Base-by-base conservation (phyloP, 1,140 invertebrate genomes). In the Leptinotarsa lineolata region DNA sequence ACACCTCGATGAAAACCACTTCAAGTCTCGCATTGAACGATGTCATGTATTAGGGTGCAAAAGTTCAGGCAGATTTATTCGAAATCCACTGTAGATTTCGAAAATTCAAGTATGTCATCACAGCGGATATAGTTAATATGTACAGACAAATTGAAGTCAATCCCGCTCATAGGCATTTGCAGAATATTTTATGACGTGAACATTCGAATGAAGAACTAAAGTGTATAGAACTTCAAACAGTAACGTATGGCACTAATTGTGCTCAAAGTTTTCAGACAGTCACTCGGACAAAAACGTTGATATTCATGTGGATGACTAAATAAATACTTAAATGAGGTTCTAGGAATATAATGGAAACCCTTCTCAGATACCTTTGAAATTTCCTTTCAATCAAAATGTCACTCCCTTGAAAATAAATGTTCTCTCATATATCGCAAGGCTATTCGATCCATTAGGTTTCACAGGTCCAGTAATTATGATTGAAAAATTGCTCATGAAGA, bases 121-220 rank as follows among this genome's bases (percentile, higher is more conserved):
- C 75, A 1, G 76, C 80, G 0, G 83, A 84, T 68, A 77, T 81
- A 15, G 45, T 60, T 2, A 77, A 84, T 68, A 83, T 84, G 81
- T 85, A 77, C 64, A 61, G 80, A n/a, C 80, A 82, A 70, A 76
- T 84, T 13, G 63, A 73, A 8, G 70, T 86, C 0, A 59, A 73
- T 45, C n/a, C 75, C 8, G 68, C 80, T 65, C 77, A 85, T 44
- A 70, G 63, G 65, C 75, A 83, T 70, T 84, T 79, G 64, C 85
- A 86, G 61, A 76, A 83, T 70, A 82, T 85, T n/a, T 45, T 85
- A 5, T 86, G 83, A 81, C 64, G 80, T 58, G 70, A 70, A n/a
- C 45, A 70, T 18, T 18, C 60, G 15, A 59, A 75, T 58, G 20
- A 78, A 15, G 48, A 70, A 2, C 45, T 80, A 3, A 0, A 48